Base-by-base conservation (phyloP, 2,113 vertebrate species). In the Cephalopterus ornatus region DNA sequence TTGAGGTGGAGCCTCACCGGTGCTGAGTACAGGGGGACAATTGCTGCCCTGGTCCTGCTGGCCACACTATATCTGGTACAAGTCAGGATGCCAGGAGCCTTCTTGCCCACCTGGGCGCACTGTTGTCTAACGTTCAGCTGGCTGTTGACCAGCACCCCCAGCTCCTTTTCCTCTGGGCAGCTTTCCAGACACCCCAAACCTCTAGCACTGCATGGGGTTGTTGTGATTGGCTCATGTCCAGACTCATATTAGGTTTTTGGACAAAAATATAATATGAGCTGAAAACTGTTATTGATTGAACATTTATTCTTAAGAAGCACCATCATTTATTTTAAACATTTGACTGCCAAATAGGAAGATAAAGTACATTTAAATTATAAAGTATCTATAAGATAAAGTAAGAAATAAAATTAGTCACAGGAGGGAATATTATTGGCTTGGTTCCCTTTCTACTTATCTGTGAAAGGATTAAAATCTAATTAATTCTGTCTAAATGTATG, bases 301-400 rank as follows among this genome's bases (percentile, higher is more conserved):
- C 30, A 42, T 32, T 76, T 92, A 73, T 35, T 86, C 66, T 73
- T 59, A 55, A 56, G 63, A 87, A 83, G 33, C 21, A 63, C 32
- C 12, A 33, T 47, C 41, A 56, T 93, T 95, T 93, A 71, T 77
- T 92, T 71, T 89, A 39, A 78, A 92, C 12, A 47, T 11, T 91
- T 95, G 47, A 87, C 73, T 47, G 63, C 67, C 56, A 83, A 63
- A 52, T 6, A 75, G 47, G 89, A 88, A 89, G 16, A 71, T 47
- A 79, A 89, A 63, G 16, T 52, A 65, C 22, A 33, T 66, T 89
- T 80, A 92, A 87, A 75, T 65, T 70, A 72, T 55, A 52, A 61
- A 78, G 26, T 78, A 68, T 80, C 94, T 89, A 85, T 94, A 55
- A 82, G 62, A 82, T 87, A 90, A 87, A 78, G 35, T 89, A 91